A percentile compares a stretch with the other conserved stretches of the same genome.
phyloP scores from a whole-genome alignment of 2,888 invertebrate genomes.

The Heliconius hortense region DNA sequence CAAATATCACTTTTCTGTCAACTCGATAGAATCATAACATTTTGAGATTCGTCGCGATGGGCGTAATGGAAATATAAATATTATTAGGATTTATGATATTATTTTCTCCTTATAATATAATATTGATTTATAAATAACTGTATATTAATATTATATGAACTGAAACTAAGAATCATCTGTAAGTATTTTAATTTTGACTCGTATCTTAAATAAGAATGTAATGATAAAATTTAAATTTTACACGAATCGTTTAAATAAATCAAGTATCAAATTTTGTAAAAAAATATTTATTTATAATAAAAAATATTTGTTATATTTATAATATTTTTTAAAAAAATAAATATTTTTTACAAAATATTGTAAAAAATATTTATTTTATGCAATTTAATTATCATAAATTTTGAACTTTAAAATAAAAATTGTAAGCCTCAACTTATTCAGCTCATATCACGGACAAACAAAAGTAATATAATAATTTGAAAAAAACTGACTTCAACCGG shows the following conservation, averaged over 20 bases:
- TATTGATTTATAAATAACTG: neutral
- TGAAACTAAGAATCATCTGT: too few relatives aligned
- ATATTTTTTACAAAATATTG: too few relatives aligned
- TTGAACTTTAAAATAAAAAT: too few relatives aligned
- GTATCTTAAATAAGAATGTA: neutral
- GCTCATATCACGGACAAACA: neutral
- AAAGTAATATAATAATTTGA: neutral
- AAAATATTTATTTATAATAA: too few relatives aligned
- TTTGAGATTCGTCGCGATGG: slow-evolving; percentile 29
- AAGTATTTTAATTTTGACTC: neutral
- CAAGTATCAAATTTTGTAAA: too few relatives aligned
- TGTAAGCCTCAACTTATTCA: too few relatives aligned
- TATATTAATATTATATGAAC: neutral
- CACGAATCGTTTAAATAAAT: neutral
- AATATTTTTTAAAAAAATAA: too few relatives aligned
- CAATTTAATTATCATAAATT: too few relatives aligned
- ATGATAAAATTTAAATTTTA: neutral
- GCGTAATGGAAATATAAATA: slow-evolving; percentile 21
- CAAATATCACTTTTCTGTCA: slow-evolving; percentile 50
- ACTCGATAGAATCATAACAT: slow-evolving; percentile 42
- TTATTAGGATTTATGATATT: slow-evolving; percentile 26
- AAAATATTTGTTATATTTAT: too few relatives aligned
- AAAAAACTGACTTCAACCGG: too few relatives aligned
- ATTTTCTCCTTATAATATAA: neutral
- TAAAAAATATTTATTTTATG: too few relatives aligned